Conservation (phyloP, 2,888 invertebrate genomes). For the Athalia circularis region DNA sequence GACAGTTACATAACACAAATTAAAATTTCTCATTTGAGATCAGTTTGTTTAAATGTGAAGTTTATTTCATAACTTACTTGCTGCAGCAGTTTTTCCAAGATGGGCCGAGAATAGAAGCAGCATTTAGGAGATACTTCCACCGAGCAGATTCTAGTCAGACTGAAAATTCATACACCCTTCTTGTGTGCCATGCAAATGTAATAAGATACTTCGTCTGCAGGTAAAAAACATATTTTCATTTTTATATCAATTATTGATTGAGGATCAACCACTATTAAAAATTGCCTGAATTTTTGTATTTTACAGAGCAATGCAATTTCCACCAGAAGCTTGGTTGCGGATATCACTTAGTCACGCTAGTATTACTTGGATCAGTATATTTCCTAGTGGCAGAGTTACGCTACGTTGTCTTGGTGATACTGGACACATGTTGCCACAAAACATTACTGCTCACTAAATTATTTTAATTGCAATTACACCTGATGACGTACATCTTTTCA, state of each 20-base stretch:
- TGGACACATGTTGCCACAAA: constrained; percentile 90
- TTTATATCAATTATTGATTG: neutral
- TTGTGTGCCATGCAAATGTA: constrained; percentile 99
- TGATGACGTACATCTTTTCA: constrained; percentile 19
- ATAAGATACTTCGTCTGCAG: constrained; percentile 96
- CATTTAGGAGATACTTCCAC: constrained; percentile 94
- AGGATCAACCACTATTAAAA: neutral
- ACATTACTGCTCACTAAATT: constrained; percentile 75
- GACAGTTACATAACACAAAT: no score
- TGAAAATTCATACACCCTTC: constrained; percentile 89
- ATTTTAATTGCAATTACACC: neutral
- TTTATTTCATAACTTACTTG: constrained; percentile 9
- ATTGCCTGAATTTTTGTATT: constrained; percentile 50
- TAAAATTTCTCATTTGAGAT: no score
- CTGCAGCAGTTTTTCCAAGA: constrained; percentile 91
- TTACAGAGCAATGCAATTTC: constrained; percentile 94
- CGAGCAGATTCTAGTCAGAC: constrained; percentile 89
- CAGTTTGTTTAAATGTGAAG: neutral
- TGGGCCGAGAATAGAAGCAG: constrained; percentile 96
- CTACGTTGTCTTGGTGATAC: constrained; percentile 90
- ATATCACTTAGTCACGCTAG: constrained; percentile 94
- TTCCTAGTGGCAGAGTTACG: constrained; percentile 90
- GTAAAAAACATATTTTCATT: constrained; percentile 71
- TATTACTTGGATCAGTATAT: constrained; percentile 92
- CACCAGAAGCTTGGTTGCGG: constrained; percentile 97